Conservation (phyloP, 1,140 invertebrate species). For the Drosophila funebris region DNA sequence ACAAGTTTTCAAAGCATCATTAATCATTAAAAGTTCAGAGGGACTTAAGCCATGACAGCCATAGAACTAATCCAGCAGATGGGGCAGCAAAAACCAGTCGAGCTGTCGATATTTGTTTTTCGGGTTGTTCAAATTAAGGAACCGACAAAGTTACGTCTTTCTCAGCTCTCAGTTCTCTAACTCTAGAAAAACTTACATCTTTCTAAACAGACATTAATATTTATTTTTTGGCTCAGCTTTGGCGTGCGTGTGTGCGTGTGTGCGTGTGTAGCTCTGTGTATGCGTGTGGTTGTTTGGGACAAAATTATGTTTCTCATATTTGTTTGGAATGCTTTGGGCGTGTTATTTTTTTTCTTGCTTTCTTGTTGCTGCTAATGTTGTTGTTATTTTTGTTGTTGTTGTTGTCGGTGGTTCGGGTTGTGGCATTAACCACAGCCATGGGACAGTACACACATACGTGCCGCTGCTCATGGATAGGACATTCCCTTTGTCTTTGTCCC, state of each 20-base stretch:
- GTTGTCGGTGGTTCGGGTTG: conserved; percentile 10
- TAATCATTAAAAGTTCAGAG: conserved; percentile 70
- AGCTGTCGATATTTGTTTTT: conserved; percentile 75
- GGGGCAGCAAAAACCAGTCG: conserved; percentile 11
- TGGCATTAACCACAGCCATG: conserved; percentile 43
- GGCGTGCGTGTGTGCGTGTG: not conserved
- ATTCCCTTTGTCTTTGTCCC: conserved; percentile 68
- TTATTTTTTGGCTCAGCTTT: conserved; percentile 20
- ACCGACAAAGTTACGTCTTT: conserved; percentile 54
- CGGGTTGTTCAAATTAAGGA: conserved; percentile 54
- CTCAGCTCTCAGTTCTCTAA: not conserved
- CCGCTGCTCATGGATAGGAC: conserved; percentile 37
- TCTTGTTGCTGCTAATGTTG: conserved; percentile 27
- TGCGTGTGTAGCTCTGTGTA: conserved; percentile 4
- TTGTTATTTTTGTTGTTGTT: conserved; percentile 12
- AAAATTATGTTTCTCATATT: conserved; percentile 77
- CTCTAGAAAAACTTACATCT: conserved; percentile 13
- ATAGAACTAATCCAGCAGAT: conserved; percentile 37
- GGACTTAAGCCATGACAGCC: conserved; percentile 66
- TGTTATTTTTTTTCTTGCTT: conserved; percentile 26
- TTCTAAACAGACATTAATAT: conserved; percentile 32
- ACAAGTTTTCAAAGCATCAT: conserved; percentile 69
- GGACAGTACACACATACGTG: conserved; percentile 31
- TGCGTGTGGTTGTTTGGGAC: conserved; percentile 1
- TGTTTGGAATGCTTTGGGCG: conserved; percentile 76